These are phyloP conservation scores for Diorhabda sublineata DNA, from an alignment of 1,140 invertebrate genomes.

Conservation along the genomic window DNA sequence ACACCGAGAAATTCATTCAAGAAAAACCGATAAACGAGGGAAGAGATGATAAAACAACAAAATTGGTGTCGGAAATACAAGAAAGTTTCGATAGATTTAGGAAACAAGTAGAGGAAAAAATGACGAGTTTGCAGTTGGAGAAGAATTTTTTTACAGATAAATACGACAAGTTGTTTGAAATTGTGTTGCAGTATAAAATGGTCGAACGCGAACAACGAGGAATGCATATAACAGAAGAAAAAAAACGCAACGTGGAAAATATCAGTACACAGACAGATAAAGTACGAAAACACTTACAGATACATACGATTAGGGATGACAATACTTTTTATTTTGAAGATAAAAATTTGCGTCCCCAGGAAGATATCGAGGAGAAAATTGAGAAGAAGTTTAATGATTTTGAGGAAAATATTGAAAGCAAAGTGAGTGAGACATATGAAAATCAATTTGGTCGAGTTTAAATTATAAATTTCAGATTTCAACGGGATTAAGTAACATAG, in stretches of 20 bases:
- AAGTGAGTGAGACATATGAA: background rate
- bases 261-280: constrained; percentile 30
- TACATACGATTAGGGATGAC: constrained; percentile 14
- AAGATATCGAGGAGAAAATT: constrained; percentile 9
- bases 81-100: constrained; percentile 43
- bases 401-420: constrained; percentile 10
- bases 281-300: constrained; percentile 19
- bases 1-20: constrained; percentile 49
- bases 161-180: constrained; percentile 40
- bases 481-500: constrained; percentile 37
- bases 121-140: constrained; percentile 38
- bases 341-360: background rate
- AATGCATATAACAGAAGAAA: background rate
- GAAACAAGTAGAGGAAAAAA: constrained; percentile 37
- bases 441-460: no score
- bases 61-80: constrained; percentile 31
- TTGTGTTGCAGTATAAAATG: constrained; percentile 27
- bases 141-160: constrained; percentile 40
- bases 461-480: constrained; percentile 28
- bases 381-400: constrained; percentile 12
- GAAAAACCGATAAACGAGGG: constrained; percentile 29
- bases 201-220: constrained; percentile 10
- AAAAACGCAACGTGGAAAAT: constrained; percentile 17
- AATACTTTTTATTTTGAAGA: constrained; percentile 22
- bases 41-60: constrained; percentile 20